These are phyloP conservation scores for Carassius carassius DNA, from an alignment of 2,113 vertebrate genomes.

Conservation along the genomic window DNA sequence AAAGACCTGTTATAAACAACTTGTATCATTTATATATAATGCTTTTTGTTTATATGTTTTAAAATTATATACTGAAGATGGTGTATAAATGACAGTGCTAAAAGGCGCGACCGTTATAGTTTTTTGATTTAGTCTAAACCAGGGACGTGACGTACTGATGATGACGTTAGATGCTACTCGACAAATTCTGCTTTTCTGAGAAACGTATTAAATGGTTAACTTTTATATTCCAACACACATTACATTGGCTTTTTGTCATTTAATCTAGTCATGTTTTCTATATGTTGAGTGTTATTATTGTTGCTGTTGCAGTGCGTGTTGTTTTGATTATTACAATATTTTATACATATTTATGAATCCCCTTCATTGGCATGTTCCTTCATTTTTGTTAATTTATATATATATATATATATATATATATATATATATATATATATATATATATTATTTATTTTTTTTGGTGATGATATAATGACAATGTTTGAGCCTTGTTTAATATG, in stretches of 20 bases:
- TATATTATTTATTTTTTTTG: too few species aligned
- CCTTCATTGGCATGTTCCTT: too few species aligned
- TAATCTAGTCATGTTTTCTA: background rate
- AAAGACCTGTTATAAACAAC: background rate
- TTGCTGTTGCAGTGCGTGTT: background rate
- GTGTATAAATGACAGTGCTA: background rate
- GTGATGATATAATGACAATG: background rate
- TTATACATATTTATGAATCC: background rate
- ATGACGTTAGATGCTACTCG: background rate
- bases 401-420: too few species aligned
- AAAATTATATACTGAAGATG: background rate
- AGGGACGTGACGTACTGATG: background rate
- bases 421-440: too few species aligned
- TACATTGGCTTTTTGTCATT: background rate
- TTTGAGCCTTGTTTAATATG: background rate
- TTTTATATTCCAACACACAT: background rate
- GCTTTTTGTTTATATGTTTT: background rate
- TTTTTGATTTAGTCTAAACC: slow-evolving; percentile 22
- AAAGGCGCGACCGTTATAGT: too few species aligned
- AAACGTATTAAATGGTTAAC: too few species aligned
- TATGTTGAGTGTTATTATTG: background rate
- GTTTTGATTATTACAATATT: too few species aligned
- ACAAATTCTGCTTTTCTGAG: background rate
- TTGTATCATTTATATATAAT: background rate
- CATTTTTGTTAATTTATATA: too few species aligned